Base-by-base conservation (phyloP, 2,888 invertebrate genomes). In the Eupeodes luniger region DNA sequence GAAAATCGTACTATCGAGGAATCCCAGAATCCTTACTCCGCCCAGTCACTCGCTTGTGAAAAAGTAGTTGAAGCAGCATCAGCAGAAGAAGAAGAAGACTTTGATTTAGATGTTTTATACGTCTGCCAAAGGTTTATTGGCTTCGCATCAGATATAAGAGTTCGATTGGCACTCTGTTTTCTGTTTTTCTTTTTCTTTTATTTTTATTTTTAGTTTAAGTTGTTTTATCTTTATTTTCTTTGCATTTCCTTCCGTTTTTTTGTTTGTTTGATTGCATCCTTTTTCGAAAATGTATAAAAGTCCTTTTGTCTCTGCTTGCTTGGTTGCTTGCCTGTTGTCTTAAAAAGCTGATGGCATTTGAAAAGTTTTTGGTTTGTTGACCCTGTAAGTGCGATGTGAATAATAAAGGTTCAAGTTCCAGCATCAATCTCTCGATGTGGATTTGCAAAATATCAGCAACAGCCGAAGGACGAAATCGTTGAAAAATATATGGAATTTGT, bases 81-180 rank as follows among this genome's bases (percentile, higher is more conserved):
- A 19, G 19, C 27, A 27, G 3, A 27, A 27, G 27, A 27, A 7
- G 3, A 11, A 5, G 14, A 69, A 81, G 88, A 81, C 88, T 74
- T 78, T 88, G 88, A 88, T 88, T 88, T 88, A 88, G 88, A 88
- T 88, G 88, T 85, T 88, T 85, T 88, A 85, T 88, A 81, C 59
- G 88, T 88, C 88, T 88, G 88, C 88, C 88, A 88, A 74, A 81
- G 88, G 85, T 88, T 88, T 88, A 88, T 88, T 88, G 88, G 88
- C 88, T 88, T 88, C 88, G 88, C 85, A 85, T 88, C 85, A 88
- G 88, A 88, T 88, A 88, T 88, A 88, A 85, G 78, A 85, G 74
- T 88, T 88, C 88, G 88, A 88, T 88, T 88, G 88, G 88, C 88
- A 88, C 88, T 88, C 88, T 75, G 85, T 85, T 85, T 81, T 85